Evolutionary conservation across 2,888 invertebrate genomes (phyloP).

Genomic region (Strigamia transsilvanica): DNA sequence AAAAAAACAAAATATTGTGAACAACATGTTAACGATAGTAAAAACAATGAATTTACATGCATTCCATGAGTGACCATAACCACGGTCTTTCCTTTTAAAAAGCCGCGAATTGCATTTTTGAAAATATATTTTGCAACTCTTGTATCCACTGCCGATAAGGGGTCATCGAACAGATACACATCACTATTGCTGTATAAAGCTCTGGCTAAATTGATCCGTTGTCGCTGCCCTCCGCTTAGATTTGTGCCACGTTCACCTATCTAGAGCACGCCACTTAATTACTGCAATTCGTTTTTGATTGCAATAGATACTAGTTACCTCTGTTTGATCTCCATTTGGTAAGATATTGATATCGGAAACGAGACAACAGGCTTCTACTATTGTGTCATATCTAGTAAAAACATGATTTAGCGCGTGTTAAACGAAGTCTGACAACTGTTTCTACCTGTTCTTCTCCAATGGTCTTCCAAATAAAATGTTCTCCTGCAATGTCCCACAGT

Average conservation of each 20-base stretch:
- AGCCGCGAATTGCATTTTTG: slow-evolving; percentile 62
- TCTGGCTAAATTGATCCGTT: slow-evolving; percentile 69
- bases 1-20: slow-evolving; percentile 53
- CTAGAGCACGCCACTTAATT: slow-evolving; percentile 56
- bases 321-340: slow-evolving; percentile 70
- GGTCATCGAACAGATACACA: slow-evolving; percentile 71
- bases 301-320: slow-evolving; percentile 61
- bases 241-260: slow-evolving; percentile 68
- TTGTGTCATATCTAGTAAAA: slow-evolving; percentile 65
- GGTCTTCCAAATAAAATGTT: slow-evolving; percentile 63
- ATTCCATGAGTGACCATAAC: slow-evolving; percentile 62
- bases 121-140: slow-evolving; percentile 69
- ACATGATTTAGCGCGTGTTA: background rate
- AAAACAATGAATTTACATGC: slow-evolving; percentile 58
- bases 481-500: slow-evolving; percentile 62
- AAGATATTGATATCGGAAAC: slow-evolving; percentile 69
- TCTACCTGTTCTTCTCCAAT: slow-evolving; percentile 22
- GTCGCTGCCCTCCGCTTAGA: slow-evolving; percentile 69
- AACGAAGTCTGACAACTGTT: background rate
- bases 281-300: too few species aligned
- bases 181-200: slow-evolving; percentile 67
- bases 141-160: slow-evolving; percentile 69
- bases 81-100: slow-evolving; percentile 61
- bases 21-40: background rate
- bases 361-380: slow-evolving; percentile 68